Conservation (phyloP, 2,888 invertebrate genomes). For the Corythucha ciliata region DNA sequence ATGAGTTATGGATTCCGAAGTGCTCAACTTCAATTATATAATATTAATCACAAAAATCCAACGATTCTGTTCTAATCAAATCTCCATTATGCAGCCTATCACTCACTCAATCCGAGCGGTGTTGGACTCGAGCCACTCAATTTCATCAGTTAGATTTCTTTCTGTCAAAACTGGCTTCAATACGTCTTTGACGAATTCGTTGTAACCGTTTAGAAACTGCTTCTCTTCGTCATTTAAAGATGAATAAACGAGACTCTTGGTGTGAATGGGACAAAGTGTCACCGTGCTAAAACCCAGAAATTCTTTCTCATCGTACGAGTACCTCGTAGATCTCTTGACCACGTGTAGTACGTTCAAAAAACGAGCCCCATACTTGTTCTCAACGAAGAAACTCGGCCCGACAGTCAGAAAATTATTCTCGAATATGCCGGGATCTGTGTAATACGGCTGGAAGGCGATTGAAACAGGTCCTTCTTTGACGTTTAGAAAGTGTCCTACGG, state of each 20-base stretch:
- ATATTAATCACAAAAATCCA: no score
- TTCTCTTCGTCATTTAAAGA: constrained; percentile 10
- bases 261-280: constrained; percentile 76
- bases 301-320: constrained; percentile 57
- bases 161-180: constrained; percentile 9
- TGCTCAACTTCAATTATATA: no score
- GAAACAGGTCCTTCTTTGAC: constrained; percentile 88
- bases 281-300: constrained; percentile 76
- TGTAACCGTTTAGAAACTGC: constrained; percentile 13
- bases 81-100: no score
- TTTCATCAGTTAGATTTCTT: constrained; percentile 8
- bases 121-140: constrained; percentile 10
- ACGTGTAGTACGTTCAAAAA: constrained; percentile 79
- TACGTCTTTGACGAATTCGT: constrained; percentile 14
- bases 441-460: constrained; percentile 61
- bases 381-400: constrained; percentile 89
- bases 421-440: constrained; percentile 66
- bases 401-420: constrained; percentile 74
- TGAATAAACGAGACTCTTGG: constrained; percentile 52
- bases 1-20: no score
- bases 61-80: no score
- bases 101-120: no score
- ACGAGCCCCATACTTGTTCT: constrained; percentile 78
- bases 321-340: constrained; percentile 50
- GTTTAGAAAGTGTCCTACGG: constrained; percentile 65